These are phyloP conservation scores for Ephialtes manifestator DNA, from an alignment of 2,888 invertebrate species.

Conservation along the genomic window DNA sequence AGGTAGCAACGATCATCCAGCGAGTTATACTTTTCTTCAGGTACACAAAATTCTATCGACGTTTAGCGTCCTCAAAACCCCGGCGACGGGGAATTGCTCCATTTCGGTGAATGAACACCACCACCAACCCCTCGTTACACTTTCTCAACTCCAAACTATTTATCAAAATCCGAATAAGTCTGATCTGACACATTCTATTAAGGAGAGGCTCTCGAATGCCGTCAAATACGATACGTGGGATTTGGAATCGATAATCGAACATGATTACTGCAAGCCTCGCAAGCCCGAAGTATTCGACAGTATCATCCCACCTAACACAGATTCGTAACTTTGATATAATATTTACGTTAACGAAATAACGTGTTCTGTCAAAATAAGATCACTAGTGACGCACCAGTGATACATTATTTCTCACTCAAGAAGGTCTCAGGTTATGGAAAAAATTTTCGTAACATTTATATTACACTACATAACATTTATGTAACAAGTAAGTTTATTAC, in stretches of 20 bases:
- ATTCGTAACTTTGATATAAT: too few species aligned
- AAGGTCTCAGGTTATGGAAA: too few species aligned
- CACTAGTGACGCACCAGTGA: too few species aligned
- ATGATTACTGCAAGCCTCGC: constrained; percentile 58
- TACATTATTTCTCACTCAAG: too few species aligned
- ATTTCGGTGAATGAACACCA: constrained; percentile 30
- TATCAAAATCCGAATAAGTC: constrained; percentile 53
- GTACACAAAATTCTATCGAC: constrained; percentile 61
- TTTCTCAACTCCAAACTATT: constrained; percentile 55
- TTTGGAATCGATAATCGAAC: constrained; percentile 61
- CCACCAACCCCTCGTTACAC: constrained; percentile 55
- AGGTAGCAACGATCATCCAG: constrained; percentile 70
- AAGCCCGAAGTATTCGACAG: constrained; percentile 48
- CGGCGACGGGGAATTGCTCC: constrained; percentile 62
- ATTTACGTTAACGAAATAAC: too few species aligned
- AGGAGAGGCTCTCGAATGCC: constrained; percentile 51
- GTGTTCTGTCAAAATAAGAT: too few species aligned
- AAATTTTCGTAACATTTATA: too few species aligned
- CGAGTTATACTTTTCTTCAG: constrained; percentile 51
- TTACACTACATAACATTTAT: too few species aligned
- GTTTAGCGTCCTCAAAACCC: constrained; percentile 57
- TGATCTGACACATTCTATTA: constrained; percentile 37
- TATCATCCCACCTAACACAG: too few species aligned
- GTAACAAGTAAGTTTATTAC: too few species aligned
- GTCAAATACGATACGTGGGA: constrained; percentile 55